A percentile compares a stretch with the other conserved stretches of the same genome.
These are phyloP conservation scores for Ostrea denselamellosa DNA, from an alignment of 1,140 invertebrate genomes.

Conservation along the genomic window DNA sequence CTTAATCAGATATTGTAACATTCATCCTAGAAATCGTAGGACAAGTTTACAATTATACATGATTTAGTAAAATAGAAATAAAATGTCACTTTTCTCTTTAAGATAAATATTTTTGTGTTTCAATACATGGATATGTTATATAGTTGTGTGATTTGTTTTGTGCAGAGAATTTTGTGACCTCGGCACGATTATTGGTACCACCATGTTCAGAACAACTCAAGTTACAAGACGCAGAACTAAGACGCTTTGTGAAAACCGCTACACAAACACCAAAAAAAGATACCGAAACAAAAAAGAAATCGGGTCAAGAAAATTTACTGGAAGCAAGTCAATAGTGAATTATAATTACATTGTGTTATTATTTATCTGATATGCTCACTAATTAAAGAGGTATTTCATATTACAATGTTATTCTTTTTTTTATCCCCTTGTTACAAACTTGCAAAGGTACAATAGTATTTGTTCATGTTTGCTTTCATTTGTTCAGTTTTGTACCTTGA, in stretches of 20 bases:
- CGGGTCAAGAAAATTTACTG: not conserved
- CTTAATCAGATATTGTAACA: too few species aligned
- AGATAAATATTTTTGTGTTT: not conserved
- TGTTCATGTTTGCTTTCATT: too few species aligned
- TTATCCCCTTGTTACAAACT: too few species aligned
- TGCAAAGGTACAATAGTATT: too few species aligned
- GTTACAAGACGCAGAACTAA: not conserved
- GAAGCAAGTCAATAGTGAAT: not conserved
- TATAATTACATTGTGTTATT: not conserved
- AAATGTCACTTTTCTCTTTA: not conserved
- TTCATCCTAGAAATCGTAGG: too few species aligned
- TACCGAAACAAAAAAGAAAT: not conserved
- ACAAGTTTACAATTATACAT: not conserved
- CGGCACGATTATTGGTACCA: not conserved
- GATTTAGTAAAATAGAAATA: too few species aligned
- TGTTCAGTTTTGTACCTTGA: too few species aligned
- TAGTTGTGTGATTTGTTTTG: not conserved
- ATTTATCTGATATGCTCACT: too few species aligned
- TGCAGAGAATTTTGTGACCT: constrained; percentile 10
- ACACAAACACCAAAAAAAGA: not conserved
- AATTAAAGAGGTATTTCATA: too few species aligned
- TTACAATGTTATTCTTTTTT: too few species aligned
- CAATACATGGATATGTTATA: not conserved
- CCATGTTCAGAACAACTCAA: not conserved
- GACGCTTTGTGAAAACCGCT: not conserved